Evolutionary conservation across 92 coral and sea anemone genomes (phyloP).

Genomic region (Actinostola sp.): DNA sequence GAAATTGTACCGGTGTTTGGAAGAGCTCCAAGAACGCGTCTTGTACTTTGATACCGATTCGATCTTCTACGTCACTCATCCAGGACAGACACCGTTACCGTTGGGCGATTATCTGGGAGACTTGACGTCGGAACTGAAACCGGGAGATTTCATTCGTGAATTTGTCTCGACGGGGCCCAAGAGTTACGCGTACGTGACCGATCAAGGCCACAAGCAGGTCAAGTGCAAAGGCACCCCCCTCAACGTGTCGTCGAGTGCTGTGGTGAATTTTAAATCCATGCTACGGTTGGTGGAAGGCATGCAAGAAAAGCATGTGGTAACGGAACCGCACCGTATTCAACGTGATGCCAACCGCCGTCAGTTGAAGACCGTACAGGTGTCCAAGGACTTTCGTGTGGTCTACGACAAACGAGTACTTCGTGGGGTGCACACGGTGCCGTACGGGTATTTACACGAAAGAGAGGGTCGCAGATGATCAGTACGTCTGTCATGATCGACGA

Average conservation of each 20-base stretch:
- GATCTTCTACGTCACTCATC: slow-evolving; percentile 16
- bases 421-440: slow-evolving; percentile 6
- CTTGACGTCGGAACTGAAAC: slow-evolving; percentile 35
- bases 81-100: background rate
- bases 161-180: slow-evolving; percentile 45
- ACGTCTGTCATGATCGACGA: background rate
- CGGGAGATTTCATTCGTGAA: slow-evolving; percentile 10
- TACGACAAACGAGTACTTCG: slow-evolving; percentile 23
- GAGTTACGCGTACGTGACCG: slow-evolving; percentile 14
- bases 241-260: background rate
- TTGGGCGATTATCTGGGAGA: slow-evolving; percentile 49
- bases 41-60: slow-evolving; percentile 54
- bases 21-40: slow-evolving; percentile 4
- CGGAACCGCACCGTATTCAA: background rate
- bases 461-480: no score
- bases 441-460: background rate
- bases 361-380: background rate
- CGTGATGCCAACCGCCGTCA: background rate
- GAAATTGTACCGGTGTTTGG: no score
- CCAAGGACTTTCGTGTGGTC: slow-evolving; percentile 7
- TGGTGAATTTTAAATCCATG: background rate
- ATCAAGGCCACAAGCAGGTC: background rate
- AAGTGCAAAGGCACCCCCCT: slow-evolving; percentile 14
- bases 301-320: background rate
- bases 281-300: background rate